Base-by-base conservation (phyloP, 2,113 vertebrate genomes). In the Hirundichthys speculiger region DNA sequence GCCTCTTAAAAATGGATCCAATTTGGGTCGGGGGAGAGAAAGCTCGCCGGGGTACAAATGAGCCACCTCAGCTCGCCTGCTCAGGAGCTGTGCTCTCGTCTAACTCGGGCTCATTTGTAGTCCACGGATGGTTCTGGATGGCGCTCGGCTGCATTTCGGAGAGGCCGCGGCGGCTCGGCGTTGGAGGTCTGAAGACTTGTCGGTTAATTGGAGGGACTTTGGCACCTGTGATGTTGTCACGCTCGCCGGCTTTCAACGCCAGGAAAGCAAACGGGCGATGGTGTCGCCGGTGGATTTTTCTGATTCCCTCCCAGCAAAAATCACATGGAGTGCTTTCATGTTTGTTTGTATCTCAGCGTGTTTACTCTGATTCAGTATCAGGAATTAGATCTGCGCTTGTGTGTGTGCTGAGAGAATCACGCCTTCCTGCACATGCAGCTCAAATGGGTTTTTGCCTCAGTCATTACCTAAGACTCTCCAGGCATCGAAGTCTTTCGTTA, bases 1-100 rank as follows among this genome's bases (percentile, higher is more conserved):
- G 68, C 45, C 69, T 57, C 63, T 77, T 72, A 69, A 82, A 81
- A 85, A 85, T 82, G 55, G 46, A 69, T 81, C 83, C 75, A 83
- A 79, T 87, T 81, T 83, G 57, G 49, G 46, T 58, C 79, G 64
- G 40, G 77, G 75, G 66, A 75, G 70, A 38, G 69, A 64, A 43
- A 69, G 22, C 77, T 65, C n/a, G 56, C 69, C 1, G 65, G 77
- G 86, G 60, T 65, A 75, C 69, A 78, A 80, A 85, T 77, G 77
- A 87, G 79, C 51, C 60, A 47, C 64, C 76, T 66, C 60, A 1
- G 57, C 55, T 71, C 13, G 73, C 50, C 52, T 57, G 73, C 25
- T 65, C 54, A 16, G 19, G 45, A 71, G 80, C 64, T 53, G 73
- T 59, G 73, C 77, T 77, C 75, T 82, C 53, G 7, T 70, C 54